Evolutionary conservation across 2,113 vertebrate genomes (phyloP), one percentile per base, ranked within the genome.

Genomic region (Antidorcas marsupialis): DNA sequence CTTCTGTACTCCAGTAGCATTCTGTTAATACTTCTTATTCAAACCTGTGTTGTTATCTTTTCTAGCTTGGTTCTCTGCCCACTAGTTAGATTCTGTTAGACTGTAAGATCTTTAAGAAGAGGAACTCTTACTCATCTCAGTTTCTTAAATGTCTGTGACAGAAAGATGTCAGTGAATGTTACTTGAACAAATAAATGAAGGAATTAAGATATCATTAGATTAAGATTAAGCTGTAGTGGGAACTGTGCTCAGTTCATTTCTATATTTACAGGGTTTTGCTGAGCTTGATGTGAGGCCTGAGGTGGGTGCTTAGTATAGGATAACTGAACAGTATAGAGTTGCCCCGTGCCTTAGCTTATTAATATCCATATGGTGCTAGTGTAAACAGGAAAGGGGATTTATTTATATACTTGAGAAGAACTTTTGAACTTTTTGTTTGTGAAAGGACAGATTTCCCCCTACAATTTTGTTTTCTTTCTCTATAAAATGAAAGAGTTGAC

Each of bases 371-470:
- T 93, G 39, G 11, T 93, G 36, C 15, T 64, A 64, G 19, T 60
- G 11, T 81, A 74, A 60, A 62, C 10, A 78, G 74, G 19, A 87
- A 87, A 95, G 78, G 39, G 55, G 50, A 50, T 94, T 91, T 67
- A 71, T 83, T 39, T 82, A 71, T 39, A 82, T 94, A 57, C 43
- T 71, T 82, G 45, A 91, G 45, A 91, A 87, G 76, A 86, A 83
- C 52, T 83, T 94, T 89, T 79, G 15, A 59, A 67, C 45, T 87
- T 96, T 93, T 81, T 93, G 21, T 91, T 97, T 94, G 47, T 92
- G 39, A 88, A 96, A 95, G 36, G 83, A 60, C 4, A 74, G 6
- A 74, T 47, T 39, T 67, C 81, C 91, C 23, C 25, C 14, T 64
- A n/a, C 11, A 19, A 15, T 91, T n/a, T 91, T 91, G 9, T 95